Conservation (phyloP, 2,888 invertebrate species). For the Clunio marinus region DNA sequence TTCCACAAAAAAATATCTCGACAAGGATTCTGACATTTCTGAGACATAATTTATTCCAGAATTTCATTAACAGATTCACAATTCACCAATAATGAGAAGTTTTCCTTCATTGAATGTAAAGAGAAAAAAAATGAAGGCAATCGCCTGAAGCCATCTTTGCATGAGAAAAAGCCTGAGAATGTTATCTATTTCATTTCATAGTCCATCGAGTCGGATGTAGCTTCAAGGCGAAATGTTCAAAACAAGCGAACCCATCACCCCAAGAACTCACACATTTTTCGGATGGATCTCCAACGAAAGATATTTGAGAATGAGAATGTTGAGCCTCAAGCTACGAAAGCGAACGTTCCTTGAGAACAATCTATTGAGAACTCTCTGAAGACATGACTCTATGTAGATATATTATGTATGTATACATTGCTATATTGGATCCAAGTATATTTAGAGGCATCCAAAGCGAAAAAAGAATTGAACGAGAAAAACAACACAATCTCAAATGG, state of each 20-base stretch:
- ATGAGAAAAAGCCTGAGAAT: conserved; percentile 2
- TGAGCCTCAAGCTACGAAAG: conserved; percentile 1
- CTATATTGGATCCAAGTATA: conserved; percentile 1
- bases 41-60: conserved; percentile 15
- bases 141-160: not conserved
- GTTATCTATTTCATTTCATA: conserved; percentile 22
- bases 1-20: not conserved
- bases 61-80: conserved; percentile 23
- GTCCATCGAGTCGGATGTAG: conserved; percentile 6
- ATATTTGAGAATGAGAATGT: conserved; percentile 33
- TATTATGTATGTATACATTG: too few relatives aligned
- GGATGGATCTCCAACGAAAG: conserved; percentile 17
- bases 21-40: conserved; percentile 2
- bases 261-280: conserved; percentile 25
- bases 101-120: not conserved
- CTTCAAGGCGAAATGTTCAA: conserved; percentile 25
- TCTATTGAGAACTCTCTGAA: not conserved
- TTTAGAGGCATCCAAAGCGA: conserved; percentile 1
- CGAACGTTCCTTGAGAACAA: conserved; percentile 14
- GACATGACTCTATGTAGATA: not conserved
- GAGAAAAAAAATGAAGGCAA: not conserved
- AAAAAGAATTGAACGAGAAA: too few relatives aligned
- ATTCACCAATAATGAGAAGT: not conserved
- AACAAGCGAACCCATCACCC: conserved; percentile 32
- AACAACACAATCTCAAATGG: conserved; percentile 5